Evolutionary conservation across 1,140 invertebrate species (phyloP).

Genomic region (Pantala flavescens): DNA sequence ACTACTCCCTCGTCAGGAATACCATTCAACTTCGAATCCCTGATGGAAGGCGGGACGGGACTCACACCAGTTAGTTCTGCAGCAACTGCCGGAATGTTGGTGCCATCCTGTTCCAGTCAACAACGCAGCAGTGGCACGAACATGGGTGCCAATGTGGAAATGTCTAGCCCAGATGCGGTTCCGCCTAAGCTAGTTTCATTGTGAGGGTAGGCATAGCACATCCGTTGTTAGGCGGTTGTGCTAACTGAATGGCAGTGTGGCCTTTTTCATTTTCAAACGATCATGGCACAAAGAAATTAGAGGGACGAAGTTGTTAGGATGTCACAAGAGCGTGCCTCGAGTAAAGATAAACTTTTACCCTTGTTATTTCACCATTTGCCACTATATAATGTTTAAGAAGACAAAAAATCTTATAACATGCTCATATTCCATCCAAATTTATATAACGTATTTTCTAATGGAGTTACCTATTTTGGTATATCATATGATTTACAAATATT

Average conservation of each 20-base stretch:
- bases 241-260: too few relatives aligned
- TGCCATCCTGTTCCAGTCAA: background rate
- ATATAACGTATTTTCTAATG: background rate
- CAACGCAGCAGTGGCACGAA: background rate
- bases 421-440: background rate
- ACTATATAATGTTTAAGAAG: background rate
- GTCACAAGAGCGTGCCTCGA: too few relatives aligned
- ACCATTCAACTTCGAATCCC: constrained; percentile 80
- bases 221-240: too few relatives aligned
- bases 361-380: background rate
- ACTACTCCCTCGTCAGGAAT: constrained; percentile 79
- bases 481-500: constrained; percentile 1
- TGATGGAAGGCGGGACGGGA: constrained; percentile 87
- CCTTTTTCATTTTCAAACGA: too few relatives aligned
- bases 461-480: constrained; percentile 7
- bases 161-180: background rate
- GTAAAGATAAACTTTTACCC: too few relatives aligned
- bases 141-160: background rate
- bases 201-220: background rate
- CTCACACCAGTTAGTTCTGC: constrained; percentile 57
- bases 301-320: too few relatives aligned
- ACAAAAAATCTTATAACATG: background rate
- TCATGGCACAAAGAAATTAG: too few relatives aligned
- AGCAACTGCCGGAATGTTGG: background rate
- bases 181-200: background rate